These are phyloP conservation scores for Lates calcarifer DNA, from an alignment of 2,113 vertebrate species.

Conservation along the genomic window DNA sequence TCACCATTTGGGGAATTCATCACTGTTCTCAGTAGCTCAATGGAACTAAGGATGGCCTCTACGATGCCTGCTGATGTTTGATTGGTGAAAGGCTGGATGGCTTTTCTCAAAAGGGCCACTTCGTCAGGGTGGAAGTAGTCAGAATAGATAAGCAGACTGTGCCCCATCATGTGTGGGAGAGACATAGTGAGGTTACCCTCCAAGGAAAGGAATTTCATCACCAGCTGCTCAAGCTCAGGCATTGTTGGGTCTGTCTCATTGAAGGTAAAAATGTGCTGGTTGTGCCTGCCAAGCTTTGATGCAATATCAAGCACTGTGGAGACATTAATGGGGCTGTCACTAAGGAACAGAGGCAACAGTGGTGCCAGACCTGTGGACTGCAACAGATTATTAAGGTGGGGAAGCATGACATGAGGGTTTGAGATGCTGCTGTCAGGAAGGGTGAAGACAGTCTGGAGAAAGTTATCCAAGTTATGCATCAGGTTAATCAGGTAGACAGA, in stretches of 20 bases:
- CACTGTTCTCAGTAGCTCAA: slow-evolving; percentile 67
- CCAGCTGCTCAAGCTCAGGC: slow-evolving; percentile 67
- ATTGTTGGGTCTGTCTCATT: slow-evolving; percentile 66
- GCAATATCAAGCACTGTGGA: slow-evolving; percentile 60
- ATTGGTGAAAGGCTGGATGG: slow-evolving; percentile 68
- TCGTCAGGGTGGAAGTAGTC: slow-evolving; percentile 57
- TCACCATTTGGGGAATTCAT: slow-evolving; percentile 63
- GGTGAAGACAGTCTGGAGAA: slow-evolving; percentile 23
- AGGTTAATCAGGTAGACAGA: slow-evolving; percentile 63
- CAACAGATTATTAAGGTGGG: slow-evolving; percentile 62
- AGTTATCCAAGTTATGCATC: slow-evolving; percentile 53
- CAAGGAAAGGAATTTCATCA: slow-evolving; percentile 69
- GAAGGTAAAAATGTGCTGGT: slow-evolving; percentile 72
- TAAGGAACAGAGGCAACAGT: slow-evolving; percentile 65
- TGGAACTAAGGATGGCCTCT: slow-evolving; percentile 70
- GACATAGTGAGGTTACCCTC: slow-evolving; percentile 70
- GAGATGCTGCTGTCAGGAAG: slow-evolving; percentile 59
- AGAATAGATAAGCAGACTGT: slow-evolving; percentile 70
- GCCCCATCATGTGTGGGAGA: slow-evolving; percentile 71
- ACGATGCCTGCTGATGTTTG: slow-evolving; percentile 69
- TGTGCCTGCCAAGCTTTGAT: slow-evolving; percentile 58
- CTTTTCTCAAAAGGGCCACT: slow-evolving; percentile 56
- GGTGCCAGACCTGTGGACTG: slow-evolving; percentile 69
- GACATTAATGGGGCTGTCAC: slow-evolving; percentile 35
- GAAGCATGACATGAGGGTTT: slow-evolving; percentile 48